These are phyloP conservation scores for Timema podura DNA, from an alignment of 2,888 invertebrate genomes.

Conservation along the genomic window DNA sequence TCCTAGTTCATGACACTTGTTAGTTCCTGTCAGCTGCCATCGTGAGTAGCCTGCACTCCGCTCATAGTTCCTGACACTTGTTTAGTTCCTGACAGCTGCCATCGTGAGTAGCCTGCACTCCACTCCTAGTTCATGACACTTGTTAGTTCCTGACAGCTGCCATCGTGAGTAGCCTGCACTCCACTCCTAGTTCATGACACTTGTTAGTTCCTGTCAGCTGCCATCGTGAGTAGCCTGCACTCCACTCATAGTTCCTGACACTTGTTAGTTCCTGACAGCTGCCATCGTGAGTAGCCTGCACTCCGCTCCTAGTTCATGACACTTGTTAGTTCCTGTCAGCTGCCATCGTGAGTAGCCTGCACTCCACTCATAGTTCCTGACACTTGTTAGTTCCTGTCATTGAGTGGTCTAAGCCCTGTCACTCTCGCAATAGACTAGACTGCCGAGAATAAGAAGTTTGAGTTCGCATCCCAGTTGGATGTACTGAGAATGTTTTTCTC, in stretches of 20 bases:
- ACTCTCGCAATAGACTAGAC: no score
- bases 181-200: not conserved
- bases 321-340: no score
- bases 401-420: no score
- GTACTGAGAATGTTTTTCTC: no score
- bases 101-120: constrained; percentile 39
- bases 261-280: no score
- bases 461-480: no score
- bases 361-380: not conserved
- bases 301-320: not conserved
- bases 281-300: constrained; percentile 41
- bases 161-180: constrained; percentile 40
- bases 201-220: no score
- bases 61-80: not conserved
- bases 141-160: no score
- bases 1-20: not conserved
- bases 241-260: not conserved
- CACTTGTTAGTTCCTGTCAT: no score
- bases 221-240: constrained; percentile 41
- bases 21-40: no score
- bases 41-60: constrained; percentile 38
- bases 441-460: no score
- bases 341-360: constrained; percentile 42
- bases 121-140: not conserved
- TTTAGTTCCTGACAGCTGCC: no score